Evolutionary conservation across 1,140 invertebrate genomes (phyloP), one percentile per base, ranked within the genome.

Genomic region (Trigoniulus corallinus): DNA sequence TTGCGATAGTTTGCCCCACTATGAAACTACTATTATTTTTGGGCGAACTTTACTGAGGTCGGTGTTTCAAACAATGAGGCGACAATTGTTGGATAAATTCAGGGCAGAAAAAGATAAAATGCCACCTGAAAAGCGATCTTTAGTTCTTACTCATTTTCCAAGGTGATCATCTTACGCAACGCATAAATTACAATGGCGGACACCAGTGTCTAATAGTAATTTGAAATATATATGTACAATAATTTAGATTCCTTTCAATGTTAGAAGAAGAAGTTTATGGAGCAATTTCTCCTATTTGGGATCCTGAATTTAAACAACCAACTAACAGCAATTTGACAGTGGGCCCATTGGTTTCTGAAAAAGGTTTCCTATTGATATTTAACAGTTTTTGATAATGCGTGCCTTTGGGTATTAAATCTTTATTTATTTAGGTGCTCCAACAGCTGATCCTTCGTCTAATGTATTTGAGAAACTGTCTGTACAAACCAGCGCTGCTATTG

Each of bases 1-100:
- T 64, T 96, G 91, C 62, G 88, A 95, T 67, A 92, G 89, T 2
- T 66, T 97, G 25, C 79, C 79, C 0, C 84, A 91, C 64, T 87
- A 82, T 60, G 88, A 94, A 47, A 88, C 86, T 0, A 86, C 88
- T 0, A 66, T 83, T 3, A 86, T 92, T 2, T 96, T 97, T 71
- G 92, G 91, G 0, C 73, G 82, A 21, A 85, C 82, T 0, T 68
- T 94, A 21, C 68, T 95, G 1, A 72, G 82, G 21, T 85, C 87
- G 3, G 83, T 95, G 0, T 95, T 89, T 62, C 82, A 81, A 61
- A 84, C 84, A 15, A 82, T 95, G 54, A 81, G 82, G n/a, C 74
- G 80, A 53, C 88, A 94, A 63, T 70, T 96, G 10, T 78, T 92
- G 68, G 86, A 91, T 60, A 89, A 89, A 61, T 91, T 87, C 66